Evolutionary conservation across 2,113 vertebrate genomes (phyloP).

Genomic region (Regulus satrapa): DNA sequence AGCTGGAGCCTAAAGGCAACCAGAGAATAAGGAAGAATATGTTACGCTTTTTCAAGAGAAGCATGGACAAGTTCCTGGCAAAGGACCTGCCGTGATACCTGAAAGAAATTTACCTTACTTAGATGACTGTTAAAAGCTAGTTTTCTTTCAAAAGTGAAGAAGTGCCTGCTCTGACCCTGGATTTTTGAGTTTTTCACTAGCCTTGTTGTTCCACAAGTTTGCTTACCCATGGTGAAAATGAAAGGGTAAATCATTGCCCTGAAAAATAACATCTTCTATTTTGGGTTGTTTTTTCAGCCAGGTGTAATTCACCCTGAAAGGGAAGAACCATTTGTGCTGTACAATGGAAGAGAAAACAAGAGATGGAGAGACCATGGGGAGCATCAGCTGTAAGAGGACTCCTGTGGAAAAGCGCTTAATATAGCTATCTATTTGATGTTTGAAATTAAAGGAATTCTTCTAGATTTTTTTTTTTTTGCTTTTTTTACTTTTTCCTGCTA

Average conservation of each 20-base stretch:
- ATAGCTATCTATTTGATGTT: background rate
- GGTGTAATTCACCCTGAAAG: background rate
- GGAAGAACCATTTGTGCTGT: background rate
- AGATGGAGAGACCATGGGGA: background rate
- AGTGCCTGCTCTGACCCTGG: background rate
- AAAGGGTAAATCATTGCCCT: background rate
- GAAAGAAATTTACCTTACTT: background rate
- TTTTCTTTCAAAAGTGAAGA: background rate
- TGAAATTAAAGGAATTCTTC: background rate
- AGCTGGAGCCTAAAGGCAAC: background rate
- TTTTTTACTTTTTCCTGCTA: background rate
- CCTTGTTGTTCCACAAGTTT: background rate
- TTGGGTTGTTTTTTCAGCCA: background rate
- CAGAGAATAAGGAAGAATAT: background rate
- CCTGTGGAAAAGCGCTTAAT: background rate
- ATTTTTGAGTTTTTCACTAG: background rate
- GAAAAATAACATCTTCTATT: background rate
- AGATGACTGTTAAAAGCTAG: background rate
- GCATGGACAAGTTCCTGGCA: background rate
- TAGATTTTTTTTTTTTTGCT: background rate
- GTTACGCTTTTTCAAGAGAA: background rate
- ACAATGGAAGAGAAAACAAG: background rate
- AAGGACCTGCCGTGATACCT: background rate
- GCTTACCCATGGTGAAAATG: background rate
- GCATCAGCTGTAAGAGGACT: background rate